Base-by-base conservation (phyloP, 2,888 invertebrate species). In the Priocnemis perturbator region DNA sequence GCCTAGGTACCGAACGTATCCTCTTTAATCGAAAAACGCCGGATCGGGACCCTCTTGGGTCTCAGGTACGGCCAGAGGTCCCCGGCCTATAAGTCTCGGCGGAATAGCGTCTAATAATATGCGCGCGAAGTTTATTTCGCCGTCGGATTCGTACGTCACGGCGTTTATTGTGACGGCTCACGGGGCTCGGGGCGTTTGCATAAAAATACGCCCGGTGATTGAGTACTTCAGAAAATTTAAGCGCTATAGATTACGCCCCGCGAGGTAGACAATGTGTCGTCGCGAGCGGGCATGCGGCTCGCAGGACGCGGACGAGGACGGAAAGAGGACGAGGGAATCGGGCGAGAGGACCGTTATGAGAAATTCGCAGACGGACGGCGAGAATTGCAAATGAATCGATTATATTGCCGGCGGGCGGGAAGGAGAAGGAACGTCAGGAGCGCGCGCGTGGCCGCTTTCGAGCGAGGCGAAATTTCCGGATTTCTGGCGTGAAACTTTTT, bases 221-320 rank as follows among this genome's bases (percentile, higher is more conserved):
- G 87, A 86, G 79, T 83, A 88, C 88, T 86, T 87, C 88, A 86
- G 85, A 88, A 87, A 88, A 87, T 88, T 87, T 87, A 86, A 84
- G 74, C 77, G 81, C 86, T 86, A 87, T 87, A 86, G 86, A 87
- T 87, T 85, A 83, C 81, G 56, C 74, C 69, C 69, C 57, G 73
- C 68, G 72, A 67, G 67, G 81, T 83, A 85, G 85, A 87, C 85
- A 86, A 86, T 85, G 79, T 76, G 67, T 70, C 69, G 70, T 73
- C 74, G 67, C 66, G 63, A 3, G 37, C 20, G 19, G 14, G n/a
- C 15, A 11, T 26, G 21, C n/a, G n/a, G n/a, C n/a, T 21, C 56
- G 56, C n/a, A 14, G 5, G 30, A n/a, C 15, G 37, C 14, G 37
- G 57, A 30, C 17, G 19, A 53, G 52, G 21, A 19, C 4, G 20